phyloP scores from a whole-genome alignment of 2,888 invertebrate species.

The Escarpia spicata region DNA sequence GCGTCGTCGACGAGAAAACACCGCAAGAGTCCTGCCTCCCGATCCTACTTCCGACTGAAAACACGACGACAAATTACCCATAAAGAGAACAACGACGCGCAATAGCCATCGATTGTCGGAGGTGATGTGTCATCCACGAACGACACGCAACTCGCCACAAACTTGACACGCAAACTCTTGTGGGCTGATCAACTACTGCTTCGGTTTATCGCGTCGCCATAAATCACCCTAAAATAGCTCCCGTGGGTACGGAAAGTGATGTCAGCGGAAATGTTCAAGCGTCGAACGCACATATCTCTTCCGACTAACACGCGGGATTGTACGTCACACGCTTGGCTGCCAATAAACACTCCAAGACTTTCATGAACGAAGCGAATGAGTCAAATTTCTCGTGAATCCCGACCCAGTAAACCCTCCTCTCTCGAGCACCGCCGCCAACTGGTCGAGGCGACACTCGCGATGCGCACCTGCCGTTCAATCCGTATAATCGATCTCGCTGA shows the following conservation, averaged over 20 bases:
- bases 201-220: neutral
- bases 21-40: neutral
- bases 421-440: neutral
- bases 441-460: neutral
- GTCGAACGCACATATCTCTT: slow-evolving; percentile 2
- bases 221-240: neutral
- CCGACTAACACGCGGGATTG: neutral
- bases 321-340: neutral
- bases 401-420: neutral
- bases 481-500: neutral
- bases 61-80: neutral
- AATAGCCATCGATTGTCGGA: neutral
- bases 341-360: neutral
- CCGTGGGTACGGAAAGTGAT: neutral
- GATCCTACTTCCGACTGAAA: neutral
- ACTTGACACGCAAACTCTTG: neutral
- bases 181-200: neutral
- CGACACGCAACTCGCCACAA: neutral
- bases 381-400: neutral
- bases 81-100: neutral
- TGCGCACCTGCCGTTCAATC: neutral
- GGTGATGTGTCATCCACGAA: neutral
- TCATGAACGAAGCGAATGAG: neutral
- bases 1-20: neutral
- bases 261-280: neutral